These are phyloP conservation scores for Campoplex nolae DNA, from an alignment of 2,888 invertebrate species.

Conservation along the genomic window DNA sequence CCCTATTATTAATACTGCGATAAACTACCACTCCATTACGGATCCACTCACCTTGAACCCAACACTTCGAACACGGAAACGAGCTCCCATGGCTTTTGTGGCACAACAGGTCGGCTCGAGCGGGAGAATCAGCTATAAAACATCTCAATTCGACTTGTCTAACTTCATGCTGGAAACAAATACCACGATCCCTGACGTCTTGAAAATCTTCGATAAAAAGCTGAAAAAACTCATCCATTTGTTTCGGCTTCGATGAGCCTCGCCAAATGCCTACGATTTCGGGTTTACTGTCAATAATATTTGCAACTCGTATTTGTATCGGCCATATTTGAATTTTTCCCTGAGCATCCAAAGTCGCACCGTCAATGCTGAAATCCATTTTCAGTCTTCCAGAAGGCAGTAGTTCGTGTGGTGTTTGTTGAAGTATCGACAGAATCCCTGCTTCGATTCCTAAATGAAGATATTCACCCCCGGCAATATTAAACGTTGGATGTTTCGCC, in stretches of 20 bases:
- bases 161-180: slow-evolving; percentile 21
- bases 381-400: background rate
- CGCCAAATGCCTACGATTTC: slow-evolving; percentile 54
- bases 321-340: slow-evolving; percentile 62
- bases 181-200: slow-evolving; percentile 20
- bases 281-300: slow-evolving; percentile 39
- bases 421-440: slow-evolving; percentile 9
- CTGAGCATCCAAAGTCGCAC: slow-evolving; percentile 33
- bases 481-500: background rate
- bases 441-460: slow-evolving; percentile 45
- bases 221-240: slow-evolving; percentile 45
- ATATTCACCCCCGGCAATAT: slow-evolving; percentile 45
- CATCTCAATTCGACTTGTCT: slow-evolving; percentile 39
- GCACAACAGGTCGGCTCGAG: slow-evolving; percentile 54
- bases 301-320: slow-evolving; percentile 58
- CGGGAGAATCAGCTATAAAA: slow-evolving; percentile 67
- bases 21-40: slow-evolving; percentile 42
- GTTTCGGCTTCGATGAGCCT: slow-evolving; percentile 50
- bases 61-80: slow-evolving; percentile 59
- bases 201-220: slow-evolving; percentile 43
- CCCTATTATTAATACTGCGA: background rate
- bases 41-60: slow-evolving; percentile 33
- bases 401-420: background rate
- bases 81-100: slow-evolving; percentile 47
- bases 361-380: slow-evolving; percentile 54